phyloP scores from a whole-genome alignment of 2,113 vertebrate species.

The Thunnus maccoyii region DNA sequence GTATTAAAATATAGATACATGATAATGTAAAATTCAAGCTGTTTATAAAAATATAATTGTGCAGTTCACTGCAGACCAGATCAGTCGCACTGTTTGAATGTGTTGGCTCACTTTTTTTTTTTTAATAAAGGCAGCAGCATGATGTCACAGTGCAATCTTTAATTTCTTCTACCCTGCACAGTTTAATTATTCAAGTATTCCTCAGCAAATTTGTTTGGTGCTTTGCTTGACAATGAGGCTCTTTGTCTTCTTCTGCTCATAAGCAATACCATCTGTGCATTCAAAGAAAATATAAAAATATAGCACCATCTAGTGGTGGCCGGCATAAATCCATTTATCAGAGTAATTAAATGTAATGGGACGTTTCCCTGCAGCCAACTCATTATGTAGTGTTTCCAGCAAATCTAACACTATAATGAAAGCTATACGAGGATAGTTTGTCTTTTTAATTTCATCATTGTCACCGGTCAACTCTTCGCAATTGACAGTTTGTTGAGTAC shows the following conservation, averaged over 20 bases:
- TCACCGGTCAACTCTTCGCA: constrained; percentile 26
- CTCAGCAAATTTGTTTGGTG: not conserved
- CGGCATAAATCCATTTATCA: constrained; percentile 46
- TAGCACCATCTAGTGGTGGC: constrained; percentile 68
- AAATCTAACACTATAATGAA: constrained; percentile 56
- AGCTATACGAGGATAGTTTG: constrained; percentile 49
- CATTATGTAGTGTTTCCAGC: constrained; percentile 37
- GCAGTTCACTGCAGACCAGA: not conserved
- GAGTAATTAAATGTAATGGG: constrained; percentile 60
- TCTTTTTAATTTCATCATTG: constrained; percentile 58
- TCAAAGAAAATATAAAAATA: constrained; percentile 40
- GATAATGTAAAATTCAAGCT: not conserved
- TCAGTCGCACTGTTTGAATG: not conserved
- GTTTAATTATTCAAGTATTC: constrained; percentile 10
- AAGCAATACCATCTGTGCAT: constrained; percentile 3
- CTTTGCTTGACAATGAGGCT: constrained; percentile 12
- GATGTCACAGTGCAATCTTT: not conserved
- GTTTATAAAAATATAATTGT: not conserved
- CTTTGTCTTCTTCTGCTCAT: constrained; percentile 47
- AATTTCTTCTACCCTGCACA: not conserved
- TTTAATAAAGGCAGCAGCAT: not conserved
- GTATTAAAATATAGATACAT: constrained; percentile 21
- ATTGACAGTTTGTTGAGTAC: constrained; percentile 40
- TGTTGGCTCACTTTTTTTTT: no score
- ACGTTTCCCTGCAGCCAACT: constrained; percentile 54